Evolutionary conservation across 2,888 invertebrate species (phyloP).

Genomic region (Rhingia campestris): DNA sequence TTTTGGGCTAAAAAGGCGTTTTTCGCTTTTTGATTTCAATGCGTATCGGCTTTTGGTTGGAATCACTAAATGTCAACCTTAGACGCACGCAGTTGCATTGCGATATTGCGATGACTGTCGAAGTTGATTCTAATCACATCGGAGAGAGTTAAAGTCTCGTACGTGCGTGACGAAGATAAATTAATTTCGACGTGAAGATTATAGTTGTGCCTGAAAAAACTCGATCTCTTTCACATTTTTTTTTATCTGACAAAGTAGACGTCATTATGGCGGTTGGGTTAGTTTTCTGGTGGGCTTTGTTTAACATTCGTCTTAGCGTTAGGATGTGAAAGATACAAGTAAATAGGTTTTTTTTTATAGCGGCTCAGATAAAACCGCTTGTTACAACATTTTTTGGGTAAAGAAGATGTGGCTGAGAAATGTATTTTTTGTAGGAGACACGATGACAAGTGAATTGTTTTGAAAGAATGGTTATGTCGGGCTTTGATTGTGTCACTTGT

Average conservation of each 20-base stretch:
- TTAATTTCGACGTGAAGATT: background rate
- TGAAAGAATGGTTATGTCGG: too few species aligned
- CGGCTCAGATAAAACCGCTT: background rate
- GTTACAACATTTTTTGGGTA: constrained; percentile 8
- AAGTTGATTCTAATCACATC: background rate
- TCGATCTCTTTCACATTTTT: constrained; percentile 1
- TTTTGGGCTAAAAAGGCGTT: background rate
- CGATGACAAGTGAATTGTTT: too few species aligned
- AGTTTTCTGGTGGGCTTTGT: background rate
- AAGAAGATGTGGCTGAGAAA: constrained; percentile 9
- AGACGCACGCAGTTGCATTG: background rate
- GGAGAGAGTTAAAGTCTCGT: background rate
- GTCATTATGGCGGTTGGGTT: background rate
- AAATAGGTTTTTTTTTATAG: constrained; percentile 17
- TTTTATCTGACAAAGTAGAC: background rate
- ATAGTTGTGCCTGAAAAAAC: background rate
- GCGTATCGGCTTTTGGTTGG: background rate
- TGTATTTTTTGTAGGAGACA: too few species aligned
- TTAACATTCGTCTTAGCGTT: constrained; percentile 16
- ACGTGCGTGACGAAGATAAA: constrained; percentile 24
- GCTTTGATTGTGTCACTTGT: too few species aligned
- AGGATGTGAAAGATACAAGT: constrained; percentile 27
- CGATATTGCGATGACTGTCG: background rate
- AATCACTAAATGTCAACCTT: background rate
- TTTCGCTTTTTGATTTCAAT: background rate